Evolutionary conservation across 2,113 vertebrate genomes (phyloP), one percentile per base, ranked within the genome.

Genomic region (Gallinago paraguaiae): DNA sequence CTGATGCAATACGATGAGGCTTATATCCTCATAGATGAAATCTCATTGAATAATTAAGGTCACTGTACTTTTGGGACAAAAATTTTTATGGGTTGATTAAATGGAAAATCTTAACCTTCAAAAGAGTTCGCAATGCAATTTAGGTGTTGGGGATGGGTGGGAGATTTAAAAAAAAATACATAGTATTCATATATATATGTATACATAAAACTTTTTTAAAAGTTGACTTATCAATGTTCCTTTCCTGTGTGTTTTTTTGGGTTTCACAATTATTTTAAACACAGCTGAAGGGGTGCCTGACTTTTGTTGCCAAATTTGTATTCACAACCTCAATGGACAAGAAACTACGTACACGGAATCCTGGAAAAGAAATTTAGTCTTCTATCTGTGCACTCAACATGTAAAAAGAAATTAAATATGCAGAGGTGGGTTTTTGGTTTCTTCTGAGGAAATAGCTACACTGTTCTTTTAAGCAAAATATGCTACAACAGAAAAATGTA

Each of bases 241-340:
- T 90, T 48, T 50, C 28, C 14, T 63, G 11, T 41, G 13, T 68
- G 20, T 51, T 60, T 95, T 97, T 92, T 95, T 51, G 37, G 37
- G 88, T 95, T 96, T 96, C 90, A 86, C 76, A 88, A 97, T 70
- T 46, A 88, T 95, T 96, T 97, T 81, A 80, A 85, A 82, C 57
- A 92, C 57, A 97, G 86, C 56, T 92, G 78, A 86, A 96, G 88
- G 57, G 16, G 92, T 96, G 94, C 68, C 76, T 85, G 82, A 88
- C 77, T 95, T 96, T 53, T 92, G 46, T 74, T 86, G 56, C 71
- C 92, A 93, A 91, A 97, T 96, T 94, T 95, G 59, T 94, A 95
- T 88, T 90, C 90, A 91, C 51, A 92, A 90, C 75, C 37, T 93
- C 83, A 75, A 54, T 77, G 54, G 78, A 90, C 78, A 94, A 94